Conservation (phyloP, 2,888 invertebrate genomes). For the Pharmacophagus antenor region DNA sequence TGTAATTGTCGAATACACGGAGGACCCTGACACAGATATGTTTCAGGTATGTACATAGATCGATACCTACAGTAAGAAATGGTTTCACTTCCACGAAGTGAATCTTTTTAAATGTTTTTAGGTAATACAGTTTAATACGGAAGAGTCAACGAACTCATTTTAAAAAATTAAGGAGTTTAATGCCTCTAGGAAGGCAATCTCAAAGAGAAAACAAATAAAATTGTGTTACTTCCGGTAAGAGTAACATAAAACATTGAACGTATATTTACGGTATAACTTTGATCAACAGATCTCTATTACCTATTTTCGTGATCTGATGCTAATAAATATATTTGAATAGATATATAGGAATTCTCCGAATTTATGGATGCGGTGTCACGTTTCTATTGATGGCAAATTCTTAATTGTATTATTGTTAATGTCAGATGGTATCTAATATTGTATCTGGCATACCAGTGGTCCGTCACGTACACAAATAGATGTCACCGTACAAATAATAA, state of each 20-base stretch:
- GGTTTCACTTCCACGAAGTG: too few relatives aligned
- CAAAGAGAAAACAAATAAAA: too few relatives aligned
- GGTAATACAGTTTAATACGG: too few relatives aligned
- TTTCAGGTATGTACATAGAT: slow-evolving; percentile 89
- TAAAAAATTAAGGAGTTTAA: too few relatives aligned
- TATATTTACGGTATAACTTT: neutral
- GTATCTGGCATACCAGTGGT: neutral
- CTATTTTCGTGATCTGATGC: neutral
- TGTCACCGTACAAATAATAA: neutral
- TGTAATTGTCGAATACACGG: slow-evolving; percentile 98
- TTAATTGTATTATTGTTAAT: neutral
- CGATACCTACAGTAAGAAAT: too few relatives aligned
- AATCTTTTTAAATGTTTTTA: too few relatives aligned
- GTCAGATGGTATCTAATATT: neutral
- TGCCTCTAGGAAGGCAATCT: too few relatives aligned
- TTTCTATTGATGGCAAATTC: neutral
- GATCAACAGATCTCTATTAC: neutral
- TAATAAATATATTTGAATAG: neutral
- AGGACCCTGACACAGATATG: slow-evolving; percentile 98
- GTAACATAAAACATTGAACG: too few relatives aligned
- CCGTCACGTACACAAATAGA: neutral
- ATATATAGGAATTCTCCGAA: slow-evolving; percentile 3
- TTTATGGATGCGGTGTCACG: neutral
- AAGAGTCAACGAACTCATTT: too few relatives aligned
- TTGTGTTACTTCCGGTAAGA: too few relatives aligned